Evolutionary conservation across 92 coral and sea anemone species (phyloP), one percentile per base, ranked within the genome.

Genomic region (Bergia sp.): DNA sequence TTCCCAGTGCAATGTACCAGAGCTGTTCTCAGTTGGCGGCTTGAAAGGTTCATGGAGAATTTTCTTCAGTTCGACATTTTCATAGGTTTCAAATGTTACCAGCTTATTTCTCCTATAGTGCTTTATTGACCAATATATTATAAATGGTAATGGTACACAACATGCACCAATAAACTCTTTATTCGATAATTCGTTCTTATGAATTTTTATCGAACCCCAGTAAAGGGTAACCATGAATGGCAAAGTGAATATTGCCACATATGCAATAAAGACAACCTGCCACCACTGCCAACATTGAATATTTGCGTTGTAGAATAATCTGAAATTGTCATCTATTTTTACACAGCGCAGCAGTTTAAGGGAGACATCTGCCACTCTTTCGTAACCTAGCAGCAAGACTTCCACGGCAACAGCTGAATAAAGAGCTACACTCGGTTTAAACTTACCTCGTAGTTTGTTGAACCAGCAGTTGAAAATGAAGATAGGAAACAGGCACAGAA

Each of bases 241-340:
- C 2, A 86, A 65, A 64, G 86, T 42, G 55, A 86, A 90, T 2
- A 80, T 57, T 0, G 77, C 86, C 0, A 82, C 76, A 65, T 79
- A 91, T 7, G 74, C 79, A 49, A 91, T 42, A 29, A 75, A 7
- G 18, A 87, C 10, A 80, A 71, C 42, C 80, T 91, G 93, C 93
- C 91, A 91, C 93, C 93, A 88, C 88, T 91, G 91, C 89, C 89
- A 91, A 44, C 93, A 91, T 50, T 67, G 45, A 20, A 88, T 78
- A 43, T 91, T 91, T 15, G 90, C 93, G 45, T 91, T 87, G 64
- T 49, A 37, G 47, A 90, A 91, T 15, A 91, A 74, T 73, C 80
- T 87, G 85, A 73, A 88, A 0, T 58, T 73, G 40, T 9, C 20
- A 15, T 80, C 88, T 9, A 91, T 58, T 8, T 80, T 85, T 20